Percentiles rank a stretch among this genome's conserved stretches.
Conservation (phyloP, 2,797 vertebrate genomes). For the Brachyrhaphis roseni region DNA sequence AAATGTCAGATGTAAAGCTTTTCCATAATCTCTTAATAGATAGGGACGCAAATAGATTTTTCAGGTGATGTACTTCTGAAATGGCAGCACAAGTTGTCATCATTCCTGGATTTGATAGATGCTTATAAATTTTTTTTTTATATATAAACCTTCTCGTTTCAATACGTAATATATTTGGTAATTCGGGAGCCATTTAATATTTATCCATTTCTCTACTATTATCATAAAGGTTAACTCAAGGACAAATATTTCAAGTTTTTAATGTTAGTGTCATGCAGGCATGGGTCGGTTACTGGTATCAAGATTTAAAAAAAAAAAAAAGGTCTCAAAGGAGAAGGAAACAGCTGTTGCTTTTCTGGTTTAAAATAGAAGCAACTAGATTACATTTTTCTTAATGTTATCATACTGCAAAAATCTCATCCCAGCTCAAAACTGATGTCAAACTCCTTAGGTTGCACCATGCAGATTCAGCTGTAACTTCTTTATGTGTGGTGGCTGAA, state of each 20-base stretch:
- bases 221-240: neutral
- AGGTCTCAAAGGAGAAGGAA: neutral
- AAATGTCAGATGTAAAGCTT: neutral
- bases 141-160: neutral
- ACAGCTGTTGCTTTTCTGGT: neutral
- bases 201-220: neutral
- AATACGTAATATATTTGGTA: neutral
- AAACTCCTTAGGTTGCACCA: conserved; percentile 3
- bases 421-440: neutral
- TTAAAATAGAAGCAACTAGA: neutral
- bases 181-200: neutral
- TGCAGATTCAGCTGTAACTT: conserved; percentile 6
- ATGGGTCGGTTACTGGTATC: neutral
- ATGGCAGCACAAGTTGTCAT: neutral
- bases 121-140: neutral
- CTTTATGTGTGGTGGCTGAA: conserved; percentile 25
- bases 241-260: neutral
- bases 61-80: neutral
- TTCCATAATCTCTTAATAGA: neutral
- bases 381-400: neutral
- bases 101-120: neutral
- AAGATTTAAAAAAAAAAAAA: neutral
- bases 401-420: neutral
- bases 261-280: neutral
- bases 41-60: neutral